A percentile compares a stretch with the other conserved stretches of the same genome.
Conservation (phyloP, 2,797 vertebrate genomes). For the Anniella stebbinsi region DNA sequence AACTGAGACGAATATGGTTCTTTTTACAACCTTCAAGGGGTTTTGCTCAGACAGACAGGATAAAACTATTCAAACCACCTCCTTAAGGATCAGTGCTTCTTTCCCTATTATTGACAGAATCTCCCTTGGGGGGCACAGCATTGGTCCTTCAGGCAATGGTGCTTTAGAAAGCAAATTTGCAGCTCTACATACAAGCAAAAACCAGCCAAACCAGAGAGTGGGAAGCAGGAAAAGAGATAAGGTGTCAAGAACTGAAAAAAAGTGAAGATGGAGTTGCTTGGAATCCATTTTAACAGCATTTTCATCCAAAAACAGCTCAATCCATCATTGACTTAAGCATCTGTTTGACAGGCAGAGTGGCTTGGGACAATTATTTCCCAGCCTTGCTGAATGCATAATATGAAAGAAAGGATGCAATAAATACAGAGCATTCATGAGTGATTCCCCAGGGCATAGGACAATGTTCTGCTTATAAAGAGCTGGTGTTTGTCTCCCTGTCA, state of each 20-base stretch:
- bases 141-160: not conserved
- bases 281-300: constrained; percentile 24
- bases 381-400: constrained; percentile 1
- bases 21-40: not conserved
- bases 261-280: constrained; percentile 30
- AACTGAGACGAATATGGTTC: not conserved
- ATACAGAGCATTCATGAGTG: constrained; percentile 3
- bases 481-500: constrained; percentile 15
- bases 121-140: not conserved
- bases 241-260: not conserved
- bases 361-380: constrained; percentile 42
- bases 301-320: constrained; percentile 48
- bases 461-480: not conserved
- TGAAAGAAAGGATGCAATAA: constrained; percentile 36
- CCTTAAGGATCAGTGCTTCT: constrained; percentile 3
- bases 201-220: not conserved
- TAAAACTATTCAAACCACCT: not conserved
- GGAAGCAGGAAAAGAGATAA: constrained; percentile 25
- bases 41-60: not conserved
- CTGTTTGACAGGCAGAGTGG: constrained; percentile 37
- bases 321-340: constrained; percentile 36
- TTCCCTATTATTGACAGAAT: not conserved
- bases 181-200: not conserved
- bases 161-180: not conserved
- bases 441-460: constrained; percentile 18